A percentile compares a stretch with the other conserved stretches of the same genome.
Evolutionary conservation across 2,888 invertebrate genomes (phyloP).

Genomic region (Lycocerus yunnanus): DNA sequence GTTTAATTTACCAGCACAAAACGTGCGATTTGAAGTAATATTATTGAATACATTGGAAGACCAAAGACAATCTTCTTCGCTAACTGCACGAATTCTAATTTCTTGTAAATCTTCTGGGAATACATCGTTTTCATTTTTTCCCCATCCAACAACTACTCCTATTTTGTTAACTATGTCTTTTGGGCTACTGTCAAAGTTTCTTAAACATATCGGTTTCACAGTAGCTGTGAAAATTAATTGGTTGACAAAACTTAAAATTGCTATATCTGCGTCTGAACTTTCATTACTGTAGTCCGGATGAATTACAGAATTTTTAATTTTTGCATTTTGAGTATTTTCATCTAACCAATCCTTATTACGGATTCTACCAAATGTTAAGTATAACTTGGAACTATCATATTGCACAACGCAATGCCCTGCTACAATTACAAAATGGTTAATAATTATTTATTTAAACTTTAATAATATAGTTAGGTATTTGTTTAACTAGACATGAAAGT

Average conservation of each 20-base stretch:
- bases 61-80: constrained; percentile 60
- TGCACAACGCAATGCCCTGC: constrained; percentile 48
- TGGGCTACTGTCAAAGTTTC: constrained; percentile 58
- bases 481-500: too few species aligned
- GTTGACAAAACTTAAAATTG: constrained; percentile 60
- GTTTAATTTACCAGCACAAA: constrained; percentile 51
- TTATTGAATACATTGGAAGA: constrained; percentile 52
- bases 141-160: constrained; percentile 65
- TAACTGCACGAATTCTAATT: constrained; percentile 59
- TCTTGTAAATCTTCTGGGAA: constrained; percentile 57
- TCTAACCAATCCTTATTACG: constrained; percentile 44
- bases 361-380: constrained; percentile 43
- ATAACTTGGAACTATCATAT: not conserved
- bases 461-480: too few species aligned
- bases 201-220: constrained; percentile 66
- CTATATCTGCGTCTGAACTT: constrained; percentile 62
- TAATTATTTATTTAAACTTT: too few species aligned
- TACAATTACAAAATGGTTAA: constrained; percentile 35
- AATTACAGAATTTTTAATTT: not conserved
- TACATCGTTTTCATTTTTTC: constrained; percentile 56
- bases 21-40: constrained; percentile 54
- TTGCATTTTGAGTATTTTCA: constrained; percentile 40
- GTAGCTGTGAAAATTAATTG: constrained; percentile 59
- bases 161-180: constrained; percentile 40
- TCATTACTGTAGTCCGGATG: constrained; percentile 63